Evolutionary conservation across 2,888 invertebrate species (phyloP), one percentile per base, ranked within the genome.

Genomic region (Maniola hyperantus): DNA sequence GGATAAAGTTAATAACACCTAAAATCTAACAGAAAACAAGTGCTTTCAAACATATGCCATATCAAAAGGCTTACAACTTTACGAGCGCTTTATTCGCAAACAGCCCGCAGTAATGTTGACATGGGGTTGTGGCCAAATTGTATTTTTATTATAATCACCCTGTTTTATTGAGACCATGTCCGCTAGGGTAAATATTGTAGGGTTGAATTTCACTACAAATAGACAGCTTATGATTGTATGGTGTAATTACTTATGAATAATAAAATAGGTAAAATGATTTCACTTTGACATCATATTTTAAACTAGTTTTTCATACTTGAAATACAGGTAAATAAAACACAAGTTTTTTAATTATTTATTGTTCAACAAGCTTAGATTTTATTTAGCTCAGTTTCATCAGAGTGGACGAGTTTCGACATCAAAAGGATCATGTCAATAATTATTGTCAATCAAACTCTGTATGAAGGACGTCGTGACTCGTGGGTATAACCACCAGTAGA

Each of bases 121-220:
- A 78, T 80, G 83, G 91, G 90, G 91, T 86, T 89, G 90, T 79
- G 87, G 88, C 88, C 85, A 82, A 89, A 91, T 90, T 91, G 89
- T 91, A 91, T 91, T 91, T 91, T 91, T 91, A 92, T 91, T 90
- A 86, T 91, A 91, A 92, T 89, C 83, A 88, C 85, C 82, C 77
- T 79, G 80, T 83, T 88, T 87, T 85, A 88, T 89, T 81, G 84
- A 85, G 83, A 84, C 80, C 70, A 67, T 77, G 82, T 81, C 78
- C 78, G 79, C 79, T 82, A 83, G 86, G 85, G 90, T 89, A 87
- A 89, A 91, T 82, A 89, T 83, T 82, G 78, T 84, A 80, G 81
- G 82, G 82, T 82, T 79, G 74, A 78, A 75, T 83, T 83, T 79
- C 72, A 71, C 75, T 78, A 82, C 78, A 82, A 78, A 78, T 78